phyloP scores from a whole-genome alignment of 2,888 invertebrate species.

The Pammene aurita region DNA sequence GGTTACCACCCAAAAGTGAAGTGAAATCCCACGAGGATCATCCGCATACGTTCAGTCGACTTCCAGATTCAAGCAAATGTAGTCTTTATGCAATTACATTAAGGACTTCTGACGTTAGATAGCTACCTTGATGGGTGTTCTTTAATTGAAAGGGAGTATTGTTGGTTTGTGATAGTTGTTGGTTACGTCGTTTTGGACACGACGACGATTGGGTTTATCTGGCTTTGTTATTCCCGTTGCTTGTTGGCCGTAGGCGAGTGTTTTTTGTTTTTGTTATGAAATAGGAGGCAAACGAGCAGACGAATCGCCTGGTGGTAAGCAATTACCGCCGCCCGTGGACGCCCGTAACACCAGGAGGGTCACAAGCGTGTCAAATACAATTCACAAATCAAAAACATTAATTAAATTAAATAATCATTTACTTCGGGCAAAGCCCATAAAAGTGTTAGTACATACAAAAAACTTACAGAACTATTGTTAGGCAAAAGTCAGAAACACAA shows the following conservation, averaged over 20 bases:
- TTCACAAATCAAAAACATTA: too few species aligned
- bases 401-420: too few species aligned
- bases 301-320: too few species aligned
- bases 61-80: not conserved
- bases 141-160: not conserved
- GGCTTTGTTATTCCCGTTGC: not conserved
- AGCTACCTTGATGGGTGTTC: not conserved
- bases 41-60: not conserved
- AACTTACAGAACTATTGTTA: too few species aligned
- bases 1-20: constrained; percentile 23
- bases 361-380: too few species aligned
- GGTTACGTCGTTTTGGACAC: not conserved
- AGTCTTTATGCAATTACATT: not conserved
- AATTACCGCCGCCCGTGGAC: too few species aligned
- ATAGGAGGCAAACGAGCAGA: too few species aligned
- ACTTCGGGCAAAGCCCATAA: too few species aligned
- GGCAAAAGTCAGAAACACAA: too few species aligned
- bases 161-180: not conserved
- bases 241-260: not conserved
- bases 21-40: constrained; percentile 18
- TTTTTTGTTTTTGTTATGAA: too few species aligned
- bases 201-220: not conserved
- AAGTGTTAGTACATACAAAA: too few species aligned
- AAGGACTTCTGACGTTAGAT: not conserved
- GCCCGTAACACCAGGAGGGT: too few species aligned